Base-by-base conservation (phyloP, 1,140 invertebrate species). In the Pachyrhynchus sulphureomaculatus region DNA sequence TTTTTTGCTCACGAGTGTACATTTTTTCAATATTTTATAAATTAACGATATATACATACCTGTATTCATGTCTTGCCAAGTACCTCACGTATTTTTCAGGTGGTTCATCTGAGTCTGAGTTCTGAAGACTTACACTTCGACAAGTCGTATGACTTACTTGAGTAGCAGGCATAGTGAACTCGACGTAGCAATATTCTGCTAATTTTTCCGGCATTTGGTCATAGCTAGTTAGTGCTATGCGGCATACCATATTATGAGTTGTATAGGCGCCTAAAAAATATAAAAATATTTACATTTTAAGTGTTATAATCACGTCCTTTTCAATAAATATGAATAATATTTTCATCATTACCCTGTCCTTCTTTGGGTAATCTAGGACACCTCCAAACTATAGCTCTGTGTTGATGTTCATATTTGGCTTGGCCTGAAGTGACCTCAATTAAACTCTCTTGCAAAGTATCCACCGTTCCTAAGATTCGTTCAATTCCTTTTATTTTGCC, bases 371-470 rank as follows among this genome's bases (percentile, higher is more conserved):
- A 82, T 58, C 94, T 82, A 9, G 93, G 88, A 84, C 99, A 98
- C 68, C 98, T 85, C 98, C 98, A 99, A 2, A 99, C 96, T 59
- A 99, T 95, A 51, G 96, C 87, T 44, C 91, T 84, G 79, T 98
- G 96, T 68, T 99, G 93, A 80, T 99, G 95, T 78, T 99, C 98
- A 77, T 99, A 99, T 80, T 99, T 99, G 10, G 98, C 98, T 75
- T 95, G 91, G 0, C 98, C 97, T 1, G 94, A 96, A 8, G 96
- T 96, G 0, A 96, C 95, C 78, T 99, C 97, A 77, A 99, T 97
- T 2, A 99, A 81, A 60, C 93, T 94, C 62, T 93, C 89, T 71
- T 96, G 94, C 51, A 95, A 78, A 5, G 89, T 91, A 58, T 96
- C 92, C 34, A 96, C 89, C 1, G 94, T 88, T 13, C 96, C 96